Conservation (phyloP, 2,113 vertebrate genomes). For the Cromileptes altivelis region DNA sequence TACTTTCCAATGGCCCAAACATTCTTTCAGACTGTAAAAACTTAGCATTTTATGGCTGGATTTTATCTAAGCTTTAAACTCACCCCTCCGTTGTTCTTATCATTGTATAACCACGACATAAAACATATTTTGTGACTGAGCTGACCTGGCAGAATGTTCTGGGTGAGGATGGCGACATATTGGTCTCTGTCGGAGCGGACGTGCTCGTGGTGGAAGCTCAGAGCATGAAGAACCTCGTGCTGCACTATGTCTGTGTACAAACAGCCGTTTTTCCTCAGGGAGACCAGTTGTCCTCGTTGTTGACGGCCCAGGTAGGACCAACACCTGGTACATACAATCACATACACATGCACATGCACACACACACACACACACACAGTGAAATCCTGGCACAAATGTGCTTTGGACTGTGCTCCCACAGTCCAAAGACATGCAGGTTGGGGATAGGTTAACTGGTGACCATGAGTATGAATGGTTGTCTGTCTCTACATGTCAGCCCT, state of each 20-base stretch:
- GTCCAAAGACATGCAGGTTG: no score
- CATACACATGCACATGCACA: neutral
- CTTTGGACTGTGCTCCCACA: no score
- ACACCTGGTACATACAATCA: conserved; percentile 65
- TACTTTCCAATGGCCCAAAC: no score
- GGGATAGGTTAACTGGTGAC: no score
- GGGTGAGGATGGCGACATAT: conserved; percentile 49
- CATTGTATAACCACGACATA: neutral
- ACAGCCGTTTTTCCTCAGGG: conserved; percentile 47
- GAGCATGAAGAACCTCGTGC: conserved; percentile 79
- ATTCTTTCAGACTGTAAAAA: no score
- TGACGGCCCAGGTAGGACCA: conserved; percentile 72
- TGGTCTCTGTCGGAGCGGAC: conserved; percentile 74
- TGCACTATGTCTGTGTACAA: conserved; percentile 42
- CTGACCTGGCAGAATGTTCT: conserved; percentile 68
- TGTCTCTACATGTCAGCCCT: no score
- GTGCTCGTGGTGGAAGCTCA: conserved; percentile 83
- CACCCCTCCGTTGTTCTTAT: neutral
- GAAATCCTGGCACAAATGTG: neutral
- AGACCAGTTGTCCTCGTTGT: conserved; percentile 40
- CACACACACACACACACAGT: conserved; percentile 22
- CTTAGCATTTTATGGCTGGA: no score
- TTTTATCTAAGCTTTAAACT: neutral
- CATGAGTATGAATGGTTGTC: no score
- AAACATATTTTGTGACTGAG: neutral